Conservation (phyloP, 2,797 vertebrate genomes). For the Calcarius lapponicus region DNA sequence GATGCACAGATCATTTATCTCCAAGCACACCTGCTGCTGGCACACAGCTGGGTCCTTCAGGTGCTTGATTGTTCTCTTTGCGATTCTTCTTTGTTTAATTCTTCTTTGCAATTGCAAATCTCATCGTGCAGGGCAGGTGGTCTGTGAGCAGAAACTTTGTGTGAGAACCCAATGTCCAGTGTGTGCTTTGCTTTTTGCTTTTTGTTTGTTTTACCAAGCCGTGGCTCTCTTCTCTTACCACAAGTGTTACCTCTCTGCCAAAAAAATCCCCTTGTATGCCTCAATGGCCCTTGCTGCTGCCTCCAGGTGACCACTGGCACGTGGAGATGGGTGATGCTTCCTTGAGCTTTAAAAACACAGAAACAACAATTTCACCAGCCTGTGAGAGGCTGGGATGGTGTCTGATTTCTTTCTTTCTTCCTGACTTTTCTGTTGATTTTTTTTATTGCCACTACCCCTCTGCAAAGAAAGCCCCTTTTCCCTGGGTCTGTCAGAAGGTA, state of each 20-base stretch:
- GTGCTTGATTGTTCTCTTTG: neutral
- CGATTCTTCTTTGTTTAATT: neutral
- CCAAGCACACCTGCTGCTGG: neutral
- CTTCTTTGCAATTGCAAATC: neutral
- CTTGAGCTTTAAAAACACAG: neutral
- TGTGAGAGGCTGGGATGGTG: fast-evolving
- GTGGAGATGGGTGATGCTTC: neutral
- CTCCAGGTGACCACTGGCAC: neutral
- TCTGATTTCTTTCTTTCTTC: neutral
- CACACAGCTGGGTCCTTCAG: neutral
- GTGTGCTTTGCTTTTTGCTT: neutral
- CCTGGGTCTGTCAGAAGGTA: neutral
- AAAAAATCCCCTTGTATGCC: neutral
- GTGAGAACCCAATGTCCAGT: neutral
- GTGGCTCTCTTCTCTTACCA: constrained; percentile 57
- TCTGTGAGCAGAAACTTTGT: constrained; percentile 19
- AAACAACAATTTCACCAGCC: neutral
- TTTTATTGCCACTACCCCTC: neutral
- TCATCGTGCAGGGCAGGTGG: neutral
- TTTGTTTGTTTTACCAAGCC: neutral
- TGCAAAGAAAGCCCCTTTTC: neutral
- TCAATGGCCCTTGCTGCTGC: neutral
- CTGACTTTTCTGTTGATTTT: neutral
- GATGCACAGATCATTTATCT: fast-evolving
- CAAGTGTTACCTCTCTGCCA: constrained; percentile 47